These are phyloP conservation scores for Caenorhabditis uteleia DNA, from an alignment of 2,888 invertebrate species.

Conservation along the genomic window DNA sequence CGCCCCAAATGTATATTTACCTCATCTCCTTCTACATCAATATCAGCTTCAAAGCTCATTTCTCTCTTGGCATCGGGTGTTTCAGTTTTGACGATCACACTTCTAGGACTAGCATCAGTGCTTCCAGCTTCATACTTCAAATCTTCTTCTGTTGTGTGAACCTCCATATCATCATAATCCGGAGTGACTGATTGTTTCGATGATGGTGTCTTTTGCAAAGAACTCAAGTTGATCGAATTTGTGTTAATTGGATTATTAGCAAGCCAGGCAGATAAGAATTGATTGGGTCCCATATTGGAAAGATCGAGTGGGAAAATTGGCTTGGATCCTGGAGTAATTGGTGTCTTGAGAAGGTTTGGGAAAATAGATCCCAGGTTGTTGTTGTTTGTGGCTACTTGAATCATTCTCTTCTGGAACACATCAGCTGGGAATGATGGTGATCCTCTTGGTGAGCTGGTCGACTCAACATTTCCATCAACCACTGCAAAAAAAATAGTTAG, in stretches of 20 bases:
- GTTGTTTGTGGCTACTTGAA: conserved; percentile 15
- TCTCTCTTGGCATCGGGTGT: conserved; percentile 12
- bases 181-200: conserved; percentile 7
- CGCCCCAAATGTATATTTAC: too few relatives aligned
- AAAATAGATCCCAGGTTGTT: conserved; percentile 39
- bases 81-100: conserved; percentile 34
- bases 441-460: conserved; percentile 10
- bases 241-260: conserved; percentile 54
- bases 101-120: conserved; percentile 27
- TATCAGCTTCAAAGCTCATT: conserved; percentile 18
- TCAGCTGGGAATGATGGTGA: conserved; percentile 30
- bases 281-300: conserved; percentile 32
- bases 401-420: conserved; percentile 23
- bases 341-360: conserved; percentile 23
- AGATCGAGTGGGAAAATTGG: conserved; percentile 23
- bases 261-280: conserved; percentile 54
- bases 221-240: conserved; percentile 9
- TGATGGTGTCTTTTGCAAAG: neutral
- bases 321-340: conserved; percentile 5
- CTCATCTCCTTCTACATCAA: conserved; percentile 42
- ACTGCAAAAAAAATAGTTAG: conserved; percentile 2
- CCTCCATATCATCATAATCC: conserved; percentile 50
- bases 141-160: conserved; percentile 49
- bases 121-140: conserved; percentile 41
- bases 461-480: conserved; percentile 7